Percentiles rank a stretch among this genome's conserved stretches.
phyloP scores from a whole-genome alignment of 2,888 invertebrate species.

The Chymomyza fuscimana region DNA sequence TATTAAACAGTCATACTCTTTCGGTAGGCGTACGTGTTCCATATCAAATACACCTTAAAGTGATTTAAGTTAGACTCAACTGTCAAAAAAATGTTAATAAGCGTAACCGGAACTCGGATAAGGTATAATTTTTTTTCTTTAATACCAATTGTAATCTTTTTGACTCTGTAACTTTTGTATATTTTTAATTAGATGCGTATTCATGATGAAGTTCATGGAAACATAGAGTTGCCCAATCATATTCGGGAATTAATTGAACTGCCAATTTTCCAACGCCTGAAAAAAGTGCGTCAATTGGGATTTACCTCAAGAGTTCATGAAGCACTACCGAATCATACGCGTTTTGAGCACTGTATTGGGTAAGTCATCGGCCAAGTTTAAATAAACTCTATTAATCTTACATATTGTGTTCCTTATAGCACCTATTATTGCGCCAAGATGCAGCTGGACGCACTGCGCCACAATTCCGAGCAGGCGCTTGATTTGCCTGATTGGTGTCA shows the following conservation, averaged over 20 bases:
- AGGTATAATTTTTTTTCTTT: too few relatives aligned
- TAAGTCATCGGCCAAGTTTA: slow-evolving; percentile 31
- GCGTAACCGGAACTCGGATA: too few relatives aligned
- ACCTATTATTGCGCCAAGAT: slow-evolving; percentile 81
- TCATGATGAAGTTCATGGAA: slow-evolving; percentile 70
- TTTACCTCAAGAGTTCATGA: slow-evolving; percentile 76
- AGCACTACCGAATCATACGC: slow-evolving; percentile 81
- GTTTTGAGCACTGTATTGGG: slow-evolving; percentile 83
- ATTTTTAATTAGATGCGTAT: slow-evolving; percentile 59
- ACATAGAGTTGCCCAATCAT: slow-evolving; percentile 56
- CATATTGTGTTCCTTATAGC: slow-evolving; percentile 64
- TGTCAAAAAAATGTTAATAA: too few relatives aligned
- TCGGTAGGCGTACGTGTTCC: too few relatives aligned
- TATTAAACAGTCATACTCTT: too few relatives aligned
- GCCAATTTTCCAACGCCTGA: slow-evolving; percentile 83
- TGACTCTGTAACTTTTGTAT: too few relatives aligned
- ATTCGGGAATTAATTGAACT: slow-evolving; percentile 81
- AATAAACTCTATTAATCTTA: background rate
- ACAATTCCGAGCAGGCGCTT: slow-evolving; percentile 63
- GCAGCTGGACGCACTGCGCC: slow-evolving; percentile 78
- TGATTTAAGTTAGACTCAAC: too few relatives aligned
- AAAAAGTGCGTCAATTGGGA: slow-evolving; percentile 83
- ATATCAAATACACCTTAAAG: too few relatives aligned
- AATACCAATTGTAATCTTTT: too few relatives aligned
- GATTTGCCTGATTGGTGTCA: slow-evolving; percentile 66